Evolutionary conservation across 2,888 invertebrate species (phyloP), one percentile per base, ranked within the genome.

Genomic region (Dione vanillae): DNA sequence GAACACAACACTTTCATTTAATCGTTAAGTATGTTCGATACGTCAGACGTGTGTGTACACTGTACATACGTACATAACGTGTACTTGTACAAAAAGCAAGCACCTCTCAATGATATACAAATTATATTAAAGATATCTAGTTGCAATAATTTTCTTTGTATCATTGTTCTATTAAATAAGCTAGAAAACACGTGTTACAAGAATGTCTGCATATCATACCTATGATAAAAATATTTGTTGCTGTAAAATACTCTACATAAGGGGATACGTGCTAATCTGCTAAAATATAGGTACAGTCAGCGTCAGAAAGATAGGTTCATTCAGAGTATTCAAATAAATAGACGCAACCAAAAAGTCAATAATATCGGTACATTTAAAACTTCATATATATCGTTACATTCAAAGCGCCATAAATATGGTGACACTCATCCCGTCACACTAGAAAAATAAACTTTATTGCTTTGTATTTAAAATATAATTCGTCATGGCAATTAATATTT

Each of bases 231-330:
- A 20, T 54, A 54, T 54, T 49, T 69, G 45, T 56, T 64, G 54
- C 56, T 69, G 62, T 54, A 56, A 64, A 69, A 64, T 58, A 19
- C 27, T 56, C 37, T 35, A 52, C 41, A 49, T 37, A 2, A 51
- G 16, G 12, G 27, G 11, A 45, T 52, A 72, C 71, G 74, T 74
- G 67, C 66, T 45, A 71, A 69, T 69, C 74, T 67, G 65, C 67
- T 43, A 49, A 69, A 74, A 64, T 49, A 52, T 27, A 27, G 27
- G 27, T 27, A 27, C n/a, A n/a, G n/a, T n/a, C n/a, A n/a, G n/a
- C n/a, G n/a, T n/a, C n/a, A n/a, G n/a, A n/a, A n/a, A n/a, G n/a
- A n/a, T n/a, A n/a, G n/a, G n/a, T n/a, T n/a, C n/a, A n/a, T n/a
- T n/a, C n/a, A n/a, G n/a, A n/a, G n/a, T n/a, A n/a, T n/a, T n/a